These are phyloP conservation scores for Ammodytes dubius DNA, from an alignment of 2,113 vertebrate species.

Conservation along the genomic window DNA sequence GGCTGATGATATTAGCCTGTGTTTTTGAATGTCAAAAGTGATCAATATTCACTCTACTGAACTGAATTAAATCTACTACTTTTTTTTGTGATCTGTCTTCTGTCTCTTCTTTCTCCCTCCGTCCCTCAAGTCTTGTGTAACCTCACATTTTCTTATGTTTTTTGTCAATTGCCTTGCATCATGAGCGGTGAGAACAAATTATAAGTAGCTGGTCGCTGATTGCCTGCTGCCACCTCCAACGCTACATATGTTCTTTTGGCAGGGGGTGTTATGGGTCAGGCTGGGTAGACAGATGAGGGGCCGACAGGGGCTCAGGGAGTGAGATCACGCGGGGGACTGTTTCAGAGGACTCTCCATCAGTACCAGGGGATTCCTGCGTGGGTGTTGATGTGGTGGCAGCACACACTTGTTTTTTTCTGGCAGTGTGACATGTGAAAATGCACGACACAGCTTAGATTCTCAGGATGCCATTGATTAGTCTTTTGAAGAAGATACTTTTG, in stretches of 20 bases:
- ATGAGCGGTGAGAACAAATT: conserved; percentile 33
- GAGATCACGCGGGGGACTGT: conserved; percentile 46
- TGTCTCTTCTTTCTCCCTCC: background rate
- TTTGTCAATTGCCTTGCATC: conserved; percentile 32
- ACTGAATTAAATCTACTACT: conserved; percentile 36
- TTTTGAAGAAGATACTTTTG: background rate
- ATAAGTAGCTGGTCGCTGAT: conserved; percentile 38
- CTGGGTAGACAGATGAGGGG: conserved; percentile 74
- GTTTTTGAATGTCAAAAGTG: background rate
- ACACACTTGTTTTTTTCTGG: conserved; percentile 6
- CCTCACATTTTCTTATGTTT: conserved; percentile 28
- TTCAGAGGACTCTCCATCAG: conserved; percentile 66
- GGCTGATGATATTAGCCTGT: background rate
- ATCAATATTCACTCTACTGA: conserved; percentile 16
- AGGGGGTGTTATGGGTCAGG: conserved; percentile 71
- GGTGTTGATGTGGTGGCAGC: conserved; percentile 41
- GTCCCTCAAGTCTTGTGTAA: background rate
- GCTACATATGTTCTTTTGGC: conserved; percentile 76
- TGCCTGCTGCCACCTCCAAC: conserved; percentile 54
- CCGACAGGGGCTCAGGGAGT: conserved; percentile 62
- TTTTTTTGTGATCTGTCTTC: background rate
- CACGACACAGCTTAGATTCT: conserved; percentile 26
- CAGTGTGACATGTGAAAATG: conserved; percentile 18
- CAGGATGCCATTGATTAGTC: background rate
- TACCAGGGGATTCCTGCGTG: conserved; percentile 72